Conservation (phyloP, 2,797 vertebrate species). For the Limosa lapponica region DNA sequence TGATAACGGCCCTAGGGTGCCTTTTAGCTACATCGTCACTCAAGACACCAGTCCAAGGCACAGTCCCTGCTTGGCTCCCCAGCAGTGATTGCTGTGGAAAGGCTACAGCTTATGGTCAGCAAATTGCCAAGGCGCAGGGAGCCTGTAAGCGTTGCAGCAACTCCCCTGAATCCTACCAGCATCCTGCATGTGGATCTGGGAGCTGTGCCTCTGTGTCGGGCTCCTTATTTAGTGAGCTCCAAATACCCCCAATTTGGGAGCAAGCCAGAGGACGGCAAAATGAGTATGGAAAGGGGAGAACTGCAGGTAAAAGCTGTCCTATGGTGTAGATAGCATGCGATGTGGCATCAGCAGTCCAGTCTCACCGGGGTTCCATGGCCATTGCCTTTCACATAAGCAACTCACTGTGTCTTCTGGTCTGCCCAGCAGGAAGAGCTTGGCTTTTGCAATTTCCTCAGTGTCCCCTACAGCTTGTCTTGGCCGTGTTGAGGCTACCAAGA, state of each 20-base stretch:
- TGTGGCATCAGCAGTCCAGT: background rate
- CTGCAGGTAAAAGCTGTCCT: background rate
- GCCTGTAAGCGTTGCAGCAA: background rate
- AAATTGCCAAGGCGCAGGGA: background rate
- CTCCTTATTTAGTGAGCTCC: background rate
- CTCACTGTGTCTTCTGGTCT: background rate
- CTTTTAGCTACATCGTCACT: background rate
- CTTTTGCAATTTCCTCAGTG: background rate
- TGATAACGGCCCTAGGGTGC: background rate
- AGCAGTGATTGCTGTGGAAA: background rate
- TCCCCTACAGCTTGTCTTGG: background rate
- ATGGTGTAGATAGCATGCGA: accelerated
- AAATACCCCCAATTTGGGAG: background rate
- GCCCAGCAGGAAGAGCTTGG: background rate
- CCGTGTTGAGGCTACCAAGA: background rate
- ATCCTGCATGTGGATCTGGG: background rate
- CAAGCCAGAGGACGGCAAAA: background rate
- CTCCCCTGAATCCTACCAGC: background rate
- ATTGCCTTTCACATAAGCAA: background rate
- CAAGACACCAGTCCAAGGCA: background rate
- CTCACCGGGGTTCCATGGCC: background rate
- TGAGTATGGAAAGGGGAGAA: background rate
- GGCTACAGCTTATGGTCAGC: background rate
- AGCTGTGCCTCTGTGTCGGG: background rate
- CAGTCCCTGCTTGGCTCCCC: background rate